Evolutionary conservation across 2,888 invertebrate species (phyloP).

Genomic region (Drosophila recens): DNA sequence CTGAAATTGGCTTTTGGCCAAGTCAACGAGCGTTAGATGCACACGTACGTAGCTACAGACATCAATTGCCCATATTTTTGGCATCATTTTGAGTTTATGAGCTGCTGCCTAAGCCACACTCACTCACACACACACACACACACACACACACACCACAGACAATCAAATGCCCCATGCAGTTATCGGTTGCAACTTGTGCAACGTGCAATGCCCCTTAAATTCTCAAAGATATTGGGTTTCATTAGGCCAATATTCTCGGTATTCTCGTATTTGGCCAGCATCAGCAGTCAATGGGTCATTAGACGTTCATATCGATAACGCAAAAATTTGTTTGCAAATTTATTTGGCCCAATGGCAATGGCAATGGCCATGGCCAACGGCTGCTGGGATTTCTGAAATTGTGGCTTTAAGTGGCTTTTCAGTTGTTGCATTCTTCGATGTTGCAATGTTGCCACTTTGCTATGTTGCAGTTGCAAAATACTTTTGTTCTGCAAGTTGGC

Average conservation of each 20-base stretch:
- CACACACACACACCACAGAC: slow-evolving; percentile 4
- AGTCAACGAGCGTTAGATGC: slow-evolving; percentile 58
- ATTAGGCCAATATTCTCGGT: slow-evolving; percentile 59
- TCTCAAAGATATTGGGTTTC: slow-evolving; percentile 75
- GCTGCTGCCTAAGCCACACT: slow-evolving; percentile 23
- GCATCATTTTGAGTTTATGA: slow-evolving; percentile 65
- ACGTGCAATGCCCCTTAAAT: slow-evolving; percentile 44
- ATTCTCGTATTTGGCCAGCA: slow-evolving; percentile 13
- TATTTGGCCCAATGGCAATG: slow-evolving; percentile 46
- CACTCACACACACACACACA: too few species aligned
- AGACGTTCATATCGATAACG: slow-evolving; percentile 62
- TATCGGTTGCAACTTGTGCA: slow-evolving; percentile 45
- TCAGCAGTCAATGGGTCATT: slow-evolving; percentile 69
- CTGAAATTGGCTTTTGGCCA: slow-evolving; percentile 79
- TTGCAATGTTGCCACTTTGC: slow-evolving; percentile 6
- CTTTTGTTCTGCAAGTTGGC: neutral
- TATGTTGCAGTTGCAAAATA: slow-evolving; percentile 24
- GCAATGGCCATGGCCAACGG: slow-evolving; percentile 8
- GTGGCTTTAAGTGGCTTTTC: slow-evolving; percentile 53
- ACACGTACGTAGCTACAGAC: slow-evolving; percentile 41
- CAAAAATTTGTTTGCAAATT: slow-evolving; percentile 64
- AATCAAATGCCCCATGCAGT: slow-evolving; percentile 12
- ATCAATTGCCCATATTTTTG: slow-evolving; percentile 61
- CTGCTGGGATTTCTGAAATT: slow-evolving; percentile 43
- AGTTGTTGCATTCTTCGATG: slow-evolving; percentile 31